Conservation (phyloP, 2,888 invertebrate genomes). For the Heliconius hortense region DNA sequence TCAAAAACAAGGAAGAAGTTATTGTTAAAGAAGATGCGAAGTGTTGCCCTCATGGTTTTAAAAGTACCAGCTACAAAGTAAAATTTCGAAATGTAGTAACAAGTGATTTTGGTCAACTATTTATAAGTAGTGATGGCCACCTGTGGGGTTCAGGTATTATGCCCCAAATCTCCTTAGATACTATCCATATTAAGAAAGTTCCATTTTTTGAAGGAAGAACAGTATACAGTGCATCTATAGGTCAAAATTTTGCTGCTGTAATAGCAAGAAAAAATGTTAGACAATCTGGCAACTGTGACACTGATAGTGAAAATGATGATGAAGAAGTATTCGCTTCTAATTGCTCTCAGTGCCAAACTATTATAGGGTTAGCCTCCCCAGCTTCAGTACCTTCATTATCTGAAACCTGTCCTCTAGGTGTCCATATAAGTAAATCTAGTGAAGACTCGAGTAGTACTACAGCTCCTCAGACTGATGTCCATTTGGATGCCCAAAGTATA, state of each 20-base stretch:
- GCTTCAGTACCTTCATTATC: constrained; percentile 83
- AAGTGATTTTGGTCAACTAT: constrained; percentile 84
- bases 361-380: constrained; percentile 81
- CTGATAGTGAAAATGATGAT: constrained; percentile 83
- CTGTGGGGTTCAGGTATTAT: constrained; percentile 87
- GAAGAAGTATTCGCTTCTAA: constrained; percentile 85
- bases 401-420: constrained; percentile 84
- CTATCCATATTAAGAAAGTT: constrained; percentile 83
- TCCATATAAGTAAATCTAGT: constrained; percentile 82
- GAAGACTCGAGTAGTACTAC: constrained; percentile 84
- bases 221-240: constrained; percentile 87
- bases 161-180: constrained; percentile 85
- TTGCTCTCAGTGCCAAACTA: constrained; percentile 84
- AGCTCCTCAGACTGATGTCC: constrained; percentile 80
- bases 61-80: constrained; percentile 82
- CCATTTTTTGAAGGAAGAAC: constrained; percentile 86
- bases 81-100: constrained; percentile 84
- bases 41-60: constrained; percentile 85
- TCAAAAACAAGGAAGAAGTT: constrained; percentile 83
- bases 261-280: constrained; percentile 84
- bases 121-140: constrained; percentile 85
- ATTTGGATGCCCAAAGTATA: constrained; percentile 78
- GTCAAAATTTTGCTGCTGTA: constrained; percentile 88
- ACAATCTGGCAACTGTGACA: constrained; percentile 78
- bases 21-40: constrained; percentile 84